A percentile compares a stretch with the other conserved stretches of the same genome.
Evolutionary conservation across 2,888 invertebrate species (phyloP).

Genomic region (Lydus trimaculatus): DNA sequence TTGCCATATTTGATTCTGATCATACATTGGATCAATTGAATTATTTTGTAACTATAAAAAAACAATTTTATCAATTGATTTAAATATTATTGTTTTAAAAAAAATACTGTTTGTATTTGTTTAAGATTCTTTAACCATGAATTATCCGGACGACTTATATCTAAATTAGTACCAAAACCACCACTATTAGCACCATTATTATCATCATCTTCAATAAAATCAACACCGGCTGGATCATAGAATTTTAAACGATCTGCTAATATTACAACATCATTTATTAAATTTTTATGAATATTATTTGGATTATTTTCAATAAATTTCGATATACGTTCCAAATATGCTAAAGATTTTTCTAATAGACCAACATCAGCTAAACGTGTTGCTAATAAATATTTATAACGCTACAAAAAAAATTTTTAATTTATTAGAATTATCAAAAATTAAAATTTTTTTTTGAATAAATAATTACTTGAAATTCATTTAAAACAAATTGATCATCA

Average conservation of each 20-base stretch:
- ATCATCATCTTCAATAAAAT: slow-evolving; percentile 52
- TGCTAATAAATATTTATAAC: slow-evolving; percentile 86
- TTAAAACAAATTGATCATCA: slow-evolving; percentile 74
- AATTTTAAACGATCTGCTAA: slow-evolving; percentile 59
- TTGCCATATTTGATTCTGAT: slow-evolving; percentile 39
- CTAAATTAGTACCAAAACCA: slow-evolving; percentile 44
- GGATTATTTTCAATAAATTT: slow-evolving; percentile 70
- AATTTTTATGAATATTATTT: slow-evolving; percentile 61
- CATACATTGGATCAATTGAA: slow-evolving; percentile 30
- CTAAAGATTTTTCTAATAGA: slow-evolving; percentile 78
- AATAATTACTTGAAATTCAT: slow-evolving; percentile 72
- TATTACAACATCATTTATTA: slow-evolving; percentile 64
- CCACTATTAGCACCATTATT: slow-evolving; percentile 24
- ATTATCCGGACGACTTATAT: slow-evolving; percentile 61
- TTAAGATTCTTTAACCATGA: slow-evolving; percentile 67
- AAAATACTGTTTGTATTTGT: slow-evolving; percentile 48
- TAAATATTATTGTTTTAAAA: background rate
- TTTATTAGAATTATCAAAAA: background rate
- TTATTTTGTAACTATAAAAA: slow-evolving; percentile 5
- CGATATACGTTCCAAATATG: slow-evolving; percentile 84
- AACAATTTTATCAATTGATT: too few species aligned
- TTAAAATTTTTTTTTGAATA: slow-evolving; percentile 7
- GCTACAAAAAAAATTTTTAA: slow-evolving; percentile 65
- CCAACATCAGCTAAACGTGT: slow-evolving; percentile 81
- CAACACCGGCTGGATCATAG: slow-evolving; percentile 56